These are phyloP conservation scores for Neogale vison DNA, from an alignment of 2,113 vertebrate genomes.

Conservation along the genomic window DNA sequence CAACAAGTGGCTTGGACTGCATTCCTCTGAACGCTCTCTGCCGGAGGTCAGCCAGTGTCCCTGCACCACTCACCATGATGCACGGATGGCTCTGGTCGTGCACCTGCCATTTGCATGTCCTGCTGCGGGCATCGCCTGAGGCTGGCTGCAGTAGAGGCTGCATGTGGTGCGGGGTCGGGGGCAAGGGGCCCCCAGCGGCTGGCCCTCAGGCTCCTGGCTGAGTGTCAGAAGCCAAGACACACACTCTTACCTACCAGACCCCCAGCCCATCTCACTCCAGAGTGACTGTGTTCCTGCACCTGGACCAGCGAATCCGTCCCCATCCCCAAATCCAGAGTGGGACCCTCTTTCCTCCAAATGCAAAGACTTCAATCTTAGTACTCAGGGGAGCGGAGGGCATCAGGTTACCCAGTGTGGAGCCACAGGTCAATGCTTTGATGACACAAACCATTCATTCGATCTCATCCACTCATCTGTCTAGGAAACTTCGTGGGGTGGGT, in stretches of 20 bases:
- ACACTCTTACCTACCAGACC: too few relatives aligned
- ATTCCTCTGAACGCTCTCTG: not conserved
- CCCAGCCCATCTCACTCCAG: not conserved
- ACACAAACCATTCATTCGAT: not conserved
- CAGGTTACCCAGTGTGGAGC: not conserved
- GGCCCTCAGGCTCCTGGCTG: not conserved
- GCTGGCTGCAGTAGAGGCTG: not conserved
- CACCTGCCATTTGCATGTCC: not conserved
- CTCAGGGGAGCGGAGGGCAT: not conserved
- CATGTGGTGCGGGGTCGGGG: too few relatives aligned
- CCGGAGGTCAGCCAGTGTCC: fast-evolving
- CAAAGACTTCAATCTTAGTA: not conserved
- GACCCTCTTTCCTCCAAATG: not conserved
- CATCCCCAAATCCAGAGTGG: too few relatives aligned
- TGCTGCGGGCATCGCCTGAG: fast-evolving
- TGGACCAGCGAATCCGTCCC: not conserved
- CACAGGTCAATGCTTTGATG: not conserved
- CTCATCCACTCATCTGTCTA: not conserved
- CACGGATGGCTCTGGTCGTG: fast-evolving
- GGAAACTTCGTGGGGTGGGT: not conserved
- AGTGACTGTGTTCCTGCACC: not conserved
- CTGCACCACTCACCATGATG: fast-evolving
- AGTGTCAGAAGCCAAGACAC: not conserved
- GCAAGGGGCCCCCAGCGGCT: not conserved
- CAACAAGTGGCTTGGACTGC: too few relatives aligned